These are phyloP conservation scores for Melanogrammus aeglefinus DNA, from an alignment of 2,797 vertebrate genomes.

Conservation along the genomic window DNA sequence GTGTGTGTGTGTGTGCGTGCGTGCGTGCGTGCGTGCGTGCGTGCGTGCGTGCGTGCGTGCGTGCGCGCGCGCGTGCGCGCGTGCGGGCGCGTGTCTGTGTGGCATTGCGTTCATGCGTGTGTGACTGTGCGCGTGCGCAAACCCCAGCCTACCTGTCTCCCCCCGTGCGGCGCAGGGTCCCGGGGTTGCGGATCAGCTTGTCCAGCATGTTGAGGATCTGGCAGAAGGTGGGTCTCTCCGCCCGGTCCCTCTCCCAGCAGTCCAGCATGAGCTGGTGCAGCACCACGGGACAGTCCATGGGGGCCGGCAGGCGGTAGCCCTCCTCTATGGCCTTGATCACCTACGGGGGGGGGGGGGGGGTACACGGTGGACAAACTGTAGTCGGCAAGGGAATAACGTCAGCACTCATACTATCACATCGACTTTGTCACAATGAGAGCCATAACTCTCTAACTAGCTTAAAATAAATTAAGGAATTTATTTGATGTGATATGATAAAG, in stretches of 20 bases:
- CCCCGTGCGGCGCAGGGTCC: slow-evolving; percentile 92
- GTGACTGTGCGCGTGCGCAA: slow-evolving; percentile 47
- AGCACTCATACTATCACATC: no score
- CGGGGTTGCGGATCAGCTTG: slow-evolving; percentile 97
- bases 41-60: no score
- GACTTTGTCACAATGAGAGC: no score
- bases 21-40: no score
- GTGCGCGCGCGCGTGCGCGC: no score
- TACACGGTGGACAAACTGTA: no score
- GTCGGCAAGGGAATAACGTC: no score
- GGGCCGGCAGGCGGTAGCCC: slow-evolving; percentile 92
- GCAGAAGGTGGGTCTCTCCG: slow-evolving; percentile 93
- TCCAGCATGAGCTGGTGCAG: slow-evolving; percentile 97
- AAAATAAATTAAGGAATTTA: no score
- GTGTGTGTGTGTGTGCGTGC: no score
- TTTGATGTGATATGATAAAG: no score
- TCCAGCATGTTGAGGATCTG: slow-evolving; percentile 99
- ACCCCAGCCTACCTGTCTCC: slow-evolving; percentile 79
- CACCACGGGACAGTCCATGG: slow-evolving; percentile 96
- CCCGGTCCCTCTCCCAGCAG: slow-evolving; percentile 97
- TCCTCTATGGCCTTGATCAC: slow-evolving; percentile 98
- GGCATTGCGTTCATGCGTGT: not conserved
- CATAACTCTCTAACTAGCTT: no score
- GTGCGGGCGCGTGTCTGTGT: no score
- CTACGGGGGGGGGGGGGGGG: slow-evolving; percentile 61